These are phyloP conservation scores for Odontesthes bonariensis DNA, from an alignment of 2,113 vertebrate species.

Conservation along the genomic window DNA sequence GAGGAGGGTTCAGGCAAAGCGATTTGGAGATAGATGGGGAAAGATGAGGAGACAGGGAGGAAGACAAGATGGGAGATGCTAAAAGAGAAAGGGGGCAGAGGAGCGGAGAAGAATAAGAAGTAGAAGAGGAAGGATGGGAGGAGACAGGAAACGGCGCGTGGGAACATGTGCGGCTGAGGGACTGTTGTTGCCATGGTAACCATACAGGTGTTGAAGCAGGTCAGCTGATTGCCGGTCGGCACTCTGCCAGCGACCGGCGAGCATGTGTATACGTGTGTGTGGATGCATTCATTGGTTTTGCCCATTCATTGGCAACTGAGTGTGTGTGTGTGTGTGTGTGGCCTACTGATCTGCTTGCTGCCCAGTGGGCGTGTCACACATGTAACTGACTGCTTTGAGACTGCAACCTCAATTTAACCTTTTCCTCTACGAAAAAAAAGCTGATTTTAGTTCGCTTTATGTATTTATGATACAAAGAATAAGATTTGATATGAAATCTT, in stretches of 20 bases:
- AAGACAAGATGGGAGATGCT: not conserved
- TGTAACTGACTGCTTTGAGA: not conserved
- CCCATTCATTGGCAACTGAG: conserved; percentile 36
- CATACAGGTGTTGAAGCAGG: conserved; percentile 69
- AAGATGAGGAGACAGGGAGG: not conserved
- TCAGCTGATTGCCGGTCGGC: conserved; percentile 52
- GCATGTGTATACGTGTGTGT: conserved; percentile 15
- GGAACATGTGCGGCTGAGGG: conserved; percentile 20
- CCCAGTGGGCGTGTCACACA: not conserved
- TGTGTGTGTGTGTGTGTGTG: conserved; percentile 8
- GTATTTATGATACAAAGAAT: not conserved
- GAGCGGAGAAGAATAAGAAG: not conserved
- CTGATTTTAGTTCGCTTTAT: too few relatives aligned
- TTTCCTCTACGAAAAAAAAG: not conserved
- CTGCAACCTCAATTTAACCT: too few relatives aligned
- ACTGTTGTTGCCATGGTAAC: conserved; percentile 66
- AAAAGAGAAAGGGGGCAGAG: not conserved
- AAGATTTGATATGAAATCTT: too few relatives aligned
- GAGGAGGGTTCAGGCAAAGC: conserved; percentile 12
- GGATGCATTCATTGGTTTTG: conserved; percentile 21
- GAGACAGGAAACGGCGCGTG: conserved; percentile 43
- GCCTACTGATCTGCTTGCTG: conserved; percentile 27
- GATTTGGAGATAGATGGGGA: conserved; percentile 10
- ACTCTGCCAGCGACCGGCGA: conserved; percentile 11
- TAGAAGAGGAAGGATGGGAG: conserved; percentile 6